Conservation (phyloP, 2,888 invertebrate genomes). For the Melipona bicolor region DNA sequence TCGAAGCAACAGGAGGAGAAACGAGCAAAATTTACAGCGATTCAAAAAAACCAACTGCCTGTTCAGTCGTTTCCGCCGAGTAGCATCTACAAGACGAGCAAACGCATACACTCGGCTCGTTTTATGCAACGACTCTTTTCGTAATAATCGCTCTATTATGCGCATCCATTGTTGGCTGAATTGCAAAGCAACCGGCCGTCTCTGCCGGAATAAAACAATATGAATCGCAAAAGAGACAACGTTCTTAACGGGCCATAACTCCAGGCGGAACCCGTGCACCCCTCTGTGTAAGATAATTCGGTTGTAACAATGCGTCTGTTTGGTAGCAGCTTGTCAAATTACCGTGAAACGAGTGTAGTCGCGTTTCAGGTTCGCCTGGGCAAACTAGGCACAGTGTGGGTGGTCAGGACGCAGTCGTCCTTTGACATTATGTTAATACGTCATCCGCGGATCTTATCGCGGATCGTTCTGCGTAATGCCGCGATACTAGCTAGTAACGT, state of each 20-base stretch:
- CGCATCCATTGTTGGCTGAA: constrained; percentile 17
- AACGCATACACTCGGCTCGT: constrained; percentile 1
- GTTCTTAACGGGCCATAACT: not conserved
- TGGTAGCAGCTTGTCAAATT: constrained; percentile 1
- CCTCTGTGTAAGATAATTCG: not conserved
- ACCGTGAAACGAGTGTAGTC: not conserved
- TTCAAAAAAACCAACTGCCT: constrained; percentile 17
- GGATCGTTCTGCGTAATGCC: not conserved
- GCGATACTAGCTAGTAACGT: not conserved
- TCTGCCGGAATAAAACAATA: constrained; percentile 18
- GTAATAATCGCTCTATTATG: constrained; percentile 34
- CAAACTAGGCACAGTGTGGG: not conserved
- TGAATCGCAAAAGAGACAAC: constrained; percentile 9
- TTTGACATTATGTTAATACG: too few species aligned
- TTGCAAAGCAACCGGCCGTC: constrained; percentile 16
- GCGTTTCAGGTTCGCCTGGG: not conserved
- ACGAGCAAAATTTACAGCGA: constrained; percentile 13
- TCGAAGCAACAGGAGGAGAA: not conserved
- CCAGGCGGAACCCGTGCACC: not conserved
- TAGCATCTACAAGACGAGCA: constrained; percentile 12
- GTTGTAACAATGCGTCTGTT: not conserved
- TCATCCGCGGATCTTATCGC: not conserved
- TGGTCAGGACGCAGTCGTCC: too few species aligned
- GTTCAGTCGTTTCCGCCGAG: constrained; percentile 27
- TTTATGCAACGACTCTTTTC: constrained; percentile 34